A percentile compares a stretch with the other conserved stretches of the same genome.
Evolutionary conservation across 2,797 vertebrate genomes (phyloP).

Genomic region (Phylloscopus collybita): DNA sequence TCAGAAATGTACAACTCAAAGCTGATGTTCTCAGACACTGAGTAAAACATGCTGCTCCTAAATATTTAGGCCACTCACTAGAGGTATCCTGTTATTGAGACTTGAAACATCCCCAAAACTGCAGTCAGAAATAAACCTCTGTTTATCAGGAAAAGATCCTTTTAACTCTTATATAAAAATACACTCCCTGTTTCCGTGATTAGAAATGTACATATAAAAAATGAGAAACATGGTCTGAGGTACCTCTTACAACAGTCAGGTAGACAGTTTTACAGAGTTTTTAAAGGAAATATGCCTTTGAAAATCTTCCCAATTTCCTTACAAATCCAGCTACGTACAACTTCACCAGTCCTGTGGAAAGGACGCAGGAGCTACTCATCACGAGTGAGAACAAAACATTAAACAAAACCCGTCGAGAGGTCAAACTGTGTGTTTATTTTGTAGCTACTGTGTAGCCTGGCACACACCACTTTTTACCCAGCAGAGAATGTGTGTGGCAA

Average conservation of each 20-base stretch:
- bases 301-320: background rate
- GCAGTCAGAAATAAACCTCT: background rate
- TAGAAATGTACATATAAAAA: background rate
- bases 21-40: background rate
- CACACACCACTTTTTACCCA: background rate
- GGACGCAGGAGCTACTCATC: background rate
- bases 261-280: background rate
- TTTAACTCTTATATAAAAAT: background rate
- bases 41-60: background rate
- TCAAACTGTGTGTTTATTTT: background rate
- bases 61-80: background rate
- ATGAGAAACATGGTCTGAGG: background rate
- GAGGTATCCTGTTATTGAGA: background rate
- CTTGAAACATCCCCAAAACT: background rate
- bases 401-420: background rate
- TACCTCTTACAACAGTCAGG: background rate
- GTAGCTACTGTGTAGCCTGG: background rate
- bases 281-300: background rate
- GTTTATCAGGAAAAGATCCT: background rate
- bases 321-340: background rate
- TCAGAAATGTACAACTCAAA: background rate
- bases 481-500: rapidly evolving
- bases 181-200: background rate
- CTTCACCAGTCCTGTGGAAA: background rate
- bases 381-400: rapidly evolving